phyloP scores from a whole-genome alignment of 1,140 invertebrate species.

The Ips nitidus region DNA sequence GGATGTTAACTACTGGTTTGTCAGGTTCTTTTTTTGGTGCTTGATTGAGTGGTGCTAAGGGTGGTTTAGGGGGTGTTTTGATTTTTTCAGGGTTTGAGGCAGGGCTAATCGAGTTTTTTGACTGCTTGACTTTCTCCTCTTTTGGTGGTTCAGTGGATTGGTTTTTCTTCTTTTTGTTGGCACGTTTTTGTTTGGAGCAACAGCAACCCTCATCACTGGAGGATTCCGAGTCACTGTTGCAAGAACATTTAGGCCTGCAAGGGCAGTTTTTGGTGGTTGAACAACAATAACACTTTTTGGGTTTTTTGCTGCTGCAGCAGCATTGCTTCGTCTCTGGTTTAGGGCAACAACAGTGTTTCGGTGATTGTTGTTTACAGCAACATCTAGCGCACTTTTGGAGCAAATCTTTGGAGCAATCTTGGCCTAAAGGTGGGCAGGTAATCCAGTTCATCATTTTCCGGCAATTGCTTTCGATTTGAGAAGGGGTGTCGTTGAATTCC shows the following conservation, averaged over 20 bases:
- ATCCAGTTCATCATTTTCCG: conserved; percentile 45
- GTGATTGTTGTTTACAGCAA: neutral
- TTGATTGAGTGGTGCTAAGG: conserved; percentile 2
- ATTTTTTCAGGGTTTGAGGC: neutral
- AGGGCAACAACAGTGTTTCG: neutral
- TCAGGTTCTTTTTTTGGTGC: conserved; percentile 22
- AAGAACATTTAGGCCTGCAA: no score
- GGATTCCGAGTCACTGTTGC: no score
- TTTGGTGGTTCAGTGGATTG: neutral
- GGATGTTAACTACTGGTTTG: neutral
- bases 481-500: conserved; percentile 45
- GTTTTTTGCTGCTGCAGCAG: conserved; percentile 10
- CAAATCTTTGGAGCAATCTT: neutral
- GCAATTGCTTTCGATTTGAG: conserved; percentile 42
- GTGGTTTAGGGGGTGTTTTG: neutral
- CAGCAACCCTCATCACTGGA: neutral
- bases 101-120: conserved; percentile 27
- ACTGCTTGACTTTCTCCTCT: conserved; percentile 4
- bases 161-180: conserved; percentile 3
- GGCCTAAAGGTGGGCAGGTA: conserved; percentile 39
- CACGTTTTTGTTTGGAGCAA: neutral
- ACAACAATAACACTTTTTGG: neutral
- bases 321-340: neutral
- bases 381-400: no score
- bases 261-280: no score